Conservation (phyloP, 2,888 invertebrate species). For the Slavum lentiscoides region DNA sequence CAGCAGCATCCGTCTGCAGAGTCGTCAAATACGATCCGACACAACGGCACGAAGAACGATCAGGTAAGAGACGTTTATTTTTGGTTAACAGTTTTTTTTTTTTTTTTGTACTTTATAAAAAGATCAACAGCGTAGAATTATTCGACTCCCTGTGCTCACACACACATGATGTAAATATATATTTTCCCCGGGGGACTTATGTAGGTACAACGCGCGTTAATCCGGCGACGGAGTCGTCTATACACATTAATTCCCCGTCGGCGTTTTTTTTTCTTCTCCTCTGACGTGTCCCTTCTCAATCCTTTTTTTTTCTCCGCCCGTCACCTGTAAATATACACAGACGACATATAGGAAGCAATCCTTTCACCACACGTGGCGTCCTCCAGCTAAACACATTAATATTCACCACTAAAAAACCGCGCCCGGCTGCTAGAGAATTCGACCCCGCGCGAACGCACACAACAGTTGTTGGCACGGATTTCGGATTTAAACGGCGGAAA, state of each 20-base stretch:
- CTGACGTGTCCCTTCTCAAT: constrained; percentile 9
- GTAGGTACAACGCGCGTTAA: background rate
- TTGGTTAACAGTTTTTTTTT: background rate
- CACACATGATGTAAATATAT: background rate
- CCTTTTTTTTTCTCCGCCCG: background rate
- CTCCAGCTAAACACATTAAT: background rate
- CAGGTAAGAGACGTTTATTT: constrained; percentile 29
- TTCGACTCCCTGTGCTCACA: background rate
- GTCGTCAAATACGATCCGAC: constrained; percentile 10
- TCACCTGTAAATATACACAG: constrained; percentile 43
- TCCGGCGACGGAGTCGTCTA: constrained; percentile 21
- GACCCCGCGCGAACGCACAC: constrained; percentile 20
- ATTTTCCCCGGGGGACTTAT: constrained; percentile 24
- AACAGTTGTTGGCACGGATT: constrained; percentile 51
- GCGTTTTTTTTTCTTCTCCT: background rate
- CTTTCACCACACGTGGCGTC: constrained; percentile 35
- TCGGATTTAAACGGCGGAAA: constrained; percentile 50
- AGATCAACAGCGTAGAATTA: background rate
- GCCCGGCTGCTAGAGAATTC: background rate
- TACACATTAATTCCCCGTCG: constrained; percentile 24
- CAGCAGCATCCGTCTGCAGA: background rate
- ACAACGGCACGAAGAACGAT: background rate
- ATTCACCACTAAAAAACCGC: constrained; percentile 4
- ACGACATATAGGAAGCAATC: constrained; percentile 22
- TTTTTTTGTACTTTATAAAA: background rate